A percentile compares a stretch with the other conserved stretches of the same genome.
These are phyloP conservation scores for Zoanthus gigantus DNA, from an alignment of 92 coral and sea anemone genomes.

Conservation along the genomic window DNA sequence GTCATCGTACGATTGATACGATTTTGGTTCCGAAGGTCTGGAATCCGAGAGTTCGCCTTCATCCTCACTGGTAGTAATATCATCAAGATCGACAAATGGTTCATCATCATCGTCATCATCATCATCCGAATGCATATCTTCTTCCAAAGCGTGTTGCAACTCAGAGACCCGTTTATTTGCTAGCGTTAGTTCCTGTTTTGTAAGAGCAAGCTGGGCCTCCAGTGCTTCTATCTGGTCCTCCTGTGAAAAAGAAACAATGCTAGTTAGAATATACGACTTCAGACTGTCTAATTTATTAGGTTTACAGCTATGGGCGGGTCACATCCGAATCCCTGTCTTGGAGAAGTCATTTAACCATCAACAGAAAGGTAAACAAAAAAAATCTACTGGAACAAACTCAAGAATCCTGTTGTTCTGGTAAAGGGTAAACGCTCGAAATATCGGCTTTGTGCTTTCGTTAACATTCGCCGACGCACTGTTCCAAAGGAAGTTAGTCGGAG, in stretches of 20 bases:
- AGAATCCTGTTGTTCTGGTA: no score
- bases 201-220: slow-evolving; percentile 77
- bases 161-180: slow-evolving; percentile 93
- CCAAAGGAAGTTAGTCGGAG: no score
- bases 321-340: no score
- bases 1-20: slow-evolving; percentile 95
- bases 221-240: slow-evolving; percentile 86
- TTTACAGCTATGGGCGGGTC: no score
- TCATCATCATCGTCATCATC: slow-evolving; percentile 80
- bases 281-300: no score
- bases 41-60: slow-evolving; percentile 76
- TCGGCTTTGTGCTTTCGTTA: no score
- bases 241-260: slow-evolving; percentile 35
- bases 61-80: slow-evolving; percentile 55
- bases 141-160: slow-evolving; percentile 94
- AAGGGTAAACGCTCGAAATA: no score
- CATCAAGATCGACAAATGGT: slow-evolving; percentile 40
- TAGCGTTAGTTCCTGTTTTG: slow-evolving; percentile 87
- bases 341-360: no score
- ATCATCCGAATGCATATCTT: slow-evolving; percentile 86
- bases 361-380: no score
- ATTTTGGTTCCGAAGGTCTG: slow-evolving; percentile 91
- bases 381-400: no score
- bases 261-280: not conserved
- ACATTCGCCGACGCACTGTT: no score